A percentile compares a stretch with the other conserved stretches of the same genome.
These are phyloP conservation scores for Callithrix jacchus DNA, from an alignment of 2,113 vertebrate genomes.

Conservation along the genomic window DNA sequence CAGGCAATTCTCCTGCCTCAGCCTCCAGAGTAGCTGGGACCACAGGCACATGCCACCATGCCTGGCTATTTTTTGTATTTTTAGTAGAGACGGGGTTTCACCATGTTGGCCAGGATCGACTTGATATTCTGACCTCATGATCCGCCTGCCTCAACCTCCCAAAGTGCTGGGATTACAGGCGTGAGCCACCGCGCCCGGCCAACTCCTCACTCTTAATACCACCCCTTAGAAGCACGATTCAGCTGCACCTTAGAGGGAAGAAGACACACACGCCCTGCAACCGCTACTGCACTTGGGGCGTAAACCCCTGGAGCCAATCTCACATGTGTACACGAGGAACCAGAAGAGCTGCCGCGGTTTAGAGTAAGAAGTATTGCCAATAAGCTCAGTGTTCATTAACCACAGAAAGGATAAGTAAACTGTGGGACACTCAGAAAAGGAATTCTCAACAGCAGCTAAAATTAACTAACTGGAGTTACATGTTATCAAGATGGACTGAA, in stretches of 20 bases:
- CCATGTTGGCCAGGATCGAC: too few relatives aligned
- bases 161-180: too few relatives aligned
- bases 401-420: conserved; percentile 15
- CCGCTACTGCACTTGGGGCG: not conserved
- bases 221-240: rapidly evolving
- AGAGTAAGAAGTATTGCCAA: not conserved
- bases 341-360: not conserved
- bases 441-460: conserved; percentile 42
- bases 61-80: too few relatives aligned
- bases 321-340: not conserved
- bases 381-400: not conserved
- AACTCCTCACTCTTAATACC: not conserved
- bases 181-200: too few relatives aligned
- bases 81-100: too few relatives aligned
- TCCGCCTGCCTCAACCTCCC: too few relatives aligned
- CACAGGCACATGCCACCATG: rapidly evolving
- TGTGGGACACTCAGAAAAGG: not conserved
- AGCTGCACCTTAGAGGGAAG: not conserved
- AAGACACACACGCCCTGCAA: rapidly evolving
- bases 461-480: conserved; percentile 20
- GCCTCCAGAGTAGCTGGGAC: too few relatives aligned
- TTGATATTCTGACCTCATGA: too few relatives aligned
- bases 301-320: not conserved
- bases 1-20: too few relatives aligned
- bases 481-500: conserved; percentile 22